Percentiles rank a stretch among this genome's conserved stretches.
Evolutionary conservation across 2,113 vertebrate species (phyloP).

Genomic region (Symphodus melops): DNA sequence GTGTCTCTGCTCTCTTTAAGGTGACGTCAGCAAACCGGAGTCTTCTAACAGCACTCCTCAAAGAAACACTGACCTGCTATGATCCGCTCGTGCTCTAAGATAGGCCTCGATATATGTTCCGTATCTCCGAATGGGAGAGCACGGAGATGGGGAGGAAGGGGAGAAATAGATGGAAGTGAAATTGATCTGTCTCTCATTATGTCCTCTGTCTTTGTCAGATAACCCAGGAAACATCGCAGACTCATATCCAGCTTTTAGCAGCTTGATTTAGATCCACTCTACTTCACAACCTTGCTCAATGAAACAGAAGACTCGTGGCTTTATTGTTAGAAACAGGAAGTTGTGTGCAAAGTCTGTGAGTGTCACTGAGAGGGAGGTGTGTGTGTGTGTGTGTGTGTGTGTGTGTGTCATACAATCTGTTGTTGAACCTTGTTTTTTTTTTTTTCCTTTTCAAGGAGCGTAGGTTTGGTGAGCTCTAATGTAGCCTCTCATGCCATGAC

Average conservation of each 20-base stretch:
- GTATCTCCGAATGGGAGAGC: slow-evolving; percentile 53
- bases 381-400: slow-evolving; percentile 32
- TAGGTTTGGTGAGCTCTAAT: slow-evolving; percentile 26
- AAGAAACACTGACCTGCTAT: slow-evolving; percentile 50
- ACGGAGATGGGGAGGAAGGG: slow-evolving; percentile 50
- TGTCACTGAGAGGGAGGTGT: slow-evolving; percentile 42
- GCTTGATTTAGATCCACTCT: slow-evolving; percentile 74
- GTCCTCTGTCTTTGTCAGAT: slow-evolving; percentile 79
- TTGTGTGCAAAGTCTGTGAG: slow-evolving; percentile 52
- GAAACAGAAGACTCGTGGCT: slow-evolving; percentile 71
- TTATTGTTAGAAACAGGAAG: slow-evolving; percentile 66
- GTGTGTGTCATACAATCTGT: slow-evolving; percentile 52
- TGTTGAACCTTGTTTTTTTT: slow-evolving; percentile 36
- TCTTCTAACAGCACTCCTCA: slow-evolving; percentile 69
- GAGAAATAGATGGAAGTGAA: slow-evolving; percentile 66
- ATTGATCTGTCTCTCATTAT: slow-evolving; percentile 75
- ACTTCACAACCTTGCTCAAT: slow-evolving; percentile 50
- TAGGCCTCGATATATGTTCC: slow-evolving; percentile 48
- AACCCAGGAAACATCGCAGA: slow-evolving; percentile 77
- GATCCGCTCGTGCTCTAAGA: slow-evolving; percentile 62
- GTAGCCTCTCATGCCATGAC: slow-evolving; percentile 23
- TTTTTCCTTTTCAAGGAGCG: slow-evolving; percentile 30
- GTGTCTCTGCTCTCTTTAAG: slow-evolving; percentile 64
- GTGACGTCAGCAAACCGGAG: slow-evolving; percentile 68
- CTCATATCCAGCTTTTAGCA: slow-evolving; percentile 67